phyloP scores from a whole-genome alignment of 2,888 invertebrate genomes.

The Acanthococcus lagerstroemiae region DNA sequence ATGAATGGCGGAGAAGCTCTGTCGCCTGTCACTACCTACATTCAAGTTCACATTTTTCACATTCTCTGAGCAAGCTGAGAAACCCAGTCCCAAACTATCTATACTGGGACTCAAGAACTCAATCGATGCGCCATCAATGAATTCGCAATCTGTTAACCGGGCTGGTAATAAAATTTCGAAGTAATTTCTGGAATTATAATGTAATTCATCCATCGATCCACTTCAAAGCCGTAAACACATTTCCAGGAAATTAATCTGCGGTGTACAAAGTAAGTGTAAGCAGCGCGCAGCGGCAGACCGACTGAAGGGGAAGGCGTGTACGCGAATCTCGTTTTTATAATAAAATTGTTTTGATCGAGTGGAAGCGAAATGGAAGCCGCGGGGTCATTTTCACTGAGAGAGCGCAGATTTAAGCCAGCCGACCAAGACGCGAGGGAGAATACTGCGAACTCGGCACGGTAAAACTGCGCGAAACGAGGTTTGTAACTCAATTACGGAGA shows the following conservation, averaged over 20 bases:
- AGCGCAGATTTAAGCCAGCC: background rate
- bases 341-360: constrained; percentile 29
- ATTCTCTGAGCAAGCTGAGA: too few relatives aligned
- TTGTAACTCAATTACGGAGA: constrained; percentile 29
- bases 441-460: too few relatives aligned
- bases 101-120: too few relatives aligned
- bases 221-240: background rate
- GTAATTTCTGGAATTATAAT: background rate
- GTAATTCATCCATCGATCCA: background rate
- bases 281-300: background rate
- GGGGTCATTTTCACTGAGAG: constrained; percentile 17
- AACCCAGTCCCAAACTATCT: too few relatives aligned
- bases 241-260: background rate
- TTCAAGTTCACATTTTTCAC: too few relatives aligned
- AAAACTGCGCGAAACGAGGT: constrained; percentile 27
- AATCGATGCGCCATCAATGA: too few relatives aligned
- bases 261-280: background rate
- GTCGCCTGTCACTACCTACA: too few relatives aligned
- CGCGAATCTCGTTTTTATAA: constrained; percentile 8
- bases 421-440: constrained; percentile 1
- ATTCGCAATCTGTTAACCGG: too few relatives aligned
- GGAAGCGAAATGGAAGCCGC: constrained; percentile 23
- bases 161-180: background rate
- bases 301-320: background rate
- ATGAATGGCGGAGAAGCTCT: too few relatives aligned